phyloP scores from a whole-genome alignment of 2,113 vertebrate genomes.

The Gallinago undulata region DNA sequence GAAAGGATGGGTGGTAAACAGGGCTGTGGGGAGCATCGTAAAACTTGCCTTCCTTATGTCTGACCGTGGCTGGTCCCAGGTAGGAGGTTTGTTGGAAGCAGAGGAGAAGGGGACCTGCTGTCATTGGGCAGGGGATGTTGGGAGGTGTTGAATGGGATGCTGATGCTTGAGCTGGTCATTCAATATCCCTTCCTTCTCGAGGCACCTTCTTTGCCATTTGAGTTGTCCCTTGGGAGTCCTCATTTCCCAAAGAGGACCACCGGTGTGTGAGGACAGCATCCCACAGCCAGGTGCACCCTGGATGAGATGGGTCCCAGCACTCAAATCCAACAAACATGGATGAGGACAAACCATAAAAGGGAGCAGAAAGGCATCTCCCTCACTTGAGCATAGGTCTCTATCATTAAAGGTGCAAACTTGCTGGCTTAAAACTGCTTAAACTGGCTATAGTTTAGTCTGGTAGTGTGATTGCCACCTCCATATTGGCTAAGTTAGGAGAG shows the following conservation, averaged over 20 bases:
- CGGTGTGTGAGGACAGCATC: not conserved
- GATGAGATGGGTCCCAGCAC: not conserved
- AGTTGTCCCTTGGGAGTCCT: not conserved
- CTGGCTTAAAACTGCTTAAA: not conserved
- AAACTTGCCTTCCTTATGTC: not conserved
- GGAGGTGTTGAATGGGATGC: not conserved
- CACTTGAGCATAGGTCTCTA: not conserved
- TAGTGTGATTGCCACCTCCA: fast-evolving
- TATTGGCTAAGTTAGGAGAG: not conserved
- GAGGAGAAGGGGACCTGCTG: not conserved
- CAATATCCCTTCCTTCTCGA: not conserved
- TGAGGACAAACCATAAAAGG: not conserved
- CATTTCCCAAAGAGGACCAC: not conserved
- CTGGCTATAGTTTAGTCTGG: not conserved
- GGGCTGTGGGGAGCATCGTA: not conserved
- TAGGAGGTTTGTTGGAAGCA: not conserved
- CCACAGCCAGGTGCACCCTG: not conserved
- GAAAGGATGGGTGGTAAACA: not conserved
- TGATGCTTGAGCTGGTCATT: not conserved
- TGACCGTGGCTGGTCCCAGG: not conserved
- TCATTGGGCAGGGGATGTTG: not conserved
- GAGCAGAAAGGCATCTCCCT: not conserved
- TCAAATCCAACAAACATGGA: not conserved
- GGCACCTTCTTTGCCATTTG: not conserved
- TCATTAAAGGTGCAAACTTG: not conserved